phyloP scores from a whole-genome alignment of 2,797 vertebrate genomes.

The Oryzias sinensis region DNA sequence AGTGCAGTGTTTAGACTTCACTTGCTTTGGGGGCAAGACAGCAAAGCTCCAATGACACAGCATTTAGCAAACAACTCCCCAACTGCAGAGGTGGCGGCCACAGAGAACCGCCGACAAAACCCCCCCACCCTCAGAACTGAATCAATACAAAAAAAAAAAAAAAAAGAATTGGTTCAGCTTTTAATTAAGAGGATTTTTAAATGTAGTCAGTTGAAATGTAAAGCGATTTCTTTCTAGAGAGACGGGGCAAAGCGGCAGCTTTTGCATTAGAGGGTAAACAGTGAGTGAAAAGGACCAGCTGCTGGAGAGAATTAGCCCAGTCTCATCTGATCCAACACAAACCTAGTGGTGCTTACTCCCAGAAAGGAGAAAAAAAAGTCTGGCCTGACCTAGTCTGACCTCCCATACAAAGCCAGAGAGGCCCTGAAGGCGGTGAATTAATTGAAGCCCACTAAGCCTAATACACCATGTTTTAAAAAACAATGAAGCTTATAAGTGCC shows the following conservation, averaged over 20 bases:
- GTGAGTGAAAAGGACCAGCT: constrained; percentile 81
- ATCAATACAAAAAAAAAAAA: constrained; percentile 49
- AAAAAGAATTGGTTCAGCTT: constrained; percentile 60
- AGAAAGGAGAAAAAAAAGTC: constrained; percentile 64
- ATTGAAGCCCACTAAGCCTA: constrained; percentile 78
- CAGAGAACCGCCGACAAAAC: constrained; percentile 51
- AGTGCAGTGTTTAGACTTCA: constrained; percentile 79
- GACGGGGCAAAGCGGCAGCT: constrained; percentile 64
- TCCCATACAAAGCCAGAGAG: constrained; percentile 77
- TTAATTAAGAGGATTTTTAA: constrained; percentile 77
- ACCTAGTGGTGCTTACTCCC: constrained; percentile 74
- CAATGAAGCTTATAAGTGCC: constrained; percentile 50
- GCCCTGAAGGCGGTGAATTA: constrained; percentile 80
- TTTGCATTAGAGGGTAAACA: constrained; percentile 78
- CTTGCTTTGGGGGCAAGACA: constrained; percentile 72
- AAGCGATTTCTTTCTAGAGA: constrained; percentile 72
- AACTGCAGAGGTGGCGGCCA: constrained; percentile 67
- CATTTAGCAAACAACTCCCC: constrained; percentile 74
- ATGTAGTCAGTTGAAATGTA: constrained; percentile 70
- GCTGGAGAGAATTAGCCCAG: constrained; percentile 79
- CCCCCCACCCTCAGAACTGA: constrained; percentile 43
- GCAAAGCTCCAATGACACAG: constrained; percentile 78
- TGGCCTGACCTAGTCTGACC: constrained; percentile 80
- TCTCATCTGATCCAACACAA: constrained; percentile 77
- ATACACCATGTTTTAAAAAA: constrained; percentile 73